Evolutionary conservation across 2,888 invertebrate genomes (phyloP).

Genomic region (Luffia ferchaultella): DNA sequence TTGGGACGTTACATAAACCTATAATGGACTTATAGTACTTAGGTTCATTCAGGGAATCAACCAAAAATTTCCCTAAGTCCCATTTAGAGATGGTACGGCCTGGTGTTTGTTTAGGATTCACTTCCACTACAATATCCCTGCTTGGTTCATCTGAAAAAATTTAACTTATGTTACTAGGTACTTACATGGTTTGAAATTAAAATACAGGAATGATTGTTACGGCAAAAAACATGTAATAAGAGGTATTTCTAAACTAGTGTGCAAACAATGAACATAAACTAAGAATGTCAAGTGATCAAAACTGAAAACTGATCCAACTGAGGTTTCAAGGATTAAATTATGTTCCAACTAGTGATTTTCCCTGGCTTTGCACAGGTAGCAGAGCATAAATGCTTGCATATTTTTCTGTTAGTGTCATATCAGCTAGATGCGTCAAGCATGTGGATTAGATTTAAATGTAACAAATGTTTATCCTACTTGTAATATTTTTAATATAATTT

Average conservation of each 20-base stretch:
- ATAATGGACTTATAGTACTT: constrained; percentile 68
- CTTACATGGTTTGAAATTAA: background rate
- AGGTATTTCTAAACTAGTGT: background rate
- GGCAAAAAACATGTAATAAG: background rate
- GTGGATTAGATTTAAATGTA: too few relatives aligned
- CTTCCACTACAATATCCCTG: constrained; percentile 58
- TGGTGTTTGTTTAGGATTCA: constrained; percentile 71
- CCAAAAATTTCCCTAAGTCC: constrained; percentile 79
- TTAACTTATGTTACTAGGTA: too few relatives aligned
- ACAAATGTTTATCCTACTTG: too few relatives aligned
- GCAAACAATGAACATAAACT: background rate
- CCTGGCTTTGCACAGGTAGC: too few relatives aligned
- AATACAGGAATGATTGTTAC: background rate
- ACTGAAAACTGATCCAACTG: too few relatives aligned
- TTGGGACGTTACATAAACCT: constrained; percentile 40
- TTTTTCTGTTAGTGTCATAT: too few relatives aligned
- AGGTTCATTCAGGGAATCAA: constrained; percentile 73
- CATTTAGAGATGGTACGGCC: constrained; percentile 77
- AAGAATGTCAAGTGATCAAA: too few relatives aligned
- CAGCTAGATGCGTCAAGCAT: too few relatives aligned
- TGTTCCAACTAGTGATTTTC: too few relatives aligned
- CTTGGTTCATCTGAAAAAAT: constrained; percentile 70
- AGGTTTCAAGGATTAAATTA: too few relatives aligned
- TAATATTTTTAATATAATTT: too few relatives aligned
- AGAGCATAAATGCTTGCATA: too few relatives aligned